Evolutionary conservation across 2,888 invertebrate species (phyloP).

Genomic region (Drosophila phalerata): DNA sequence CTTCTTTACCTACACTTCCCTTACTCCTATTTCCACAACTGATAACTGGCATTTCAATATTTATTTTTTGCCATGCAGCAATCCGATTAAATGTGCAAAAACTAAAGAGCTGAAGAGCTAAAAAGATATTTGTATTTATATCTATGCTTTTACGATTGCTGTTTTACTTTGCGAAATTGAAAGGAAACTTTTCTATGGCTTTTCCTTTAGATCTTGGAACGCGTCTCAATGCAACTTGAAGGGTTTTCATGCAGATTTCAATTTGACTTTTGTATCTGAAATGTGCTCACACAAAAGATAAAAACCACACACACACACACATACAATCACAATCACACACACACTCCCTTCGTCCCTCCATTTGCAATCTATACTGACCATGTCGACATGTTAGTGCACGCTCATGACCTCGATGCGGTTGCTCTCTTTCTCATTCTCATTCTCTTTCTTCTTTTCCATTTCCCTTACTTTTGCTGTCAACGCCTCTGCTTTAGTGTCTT

Average conservation of each 20-base stretch:
- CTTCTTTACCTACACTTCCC: neutral
- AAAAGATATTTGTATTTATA: slow-evolving; percentile 10
- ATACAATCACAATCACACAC: neutral
- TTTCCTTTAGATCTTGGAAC: slow-evolving; percentile 17
- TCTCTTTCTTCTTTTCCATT: neutral
- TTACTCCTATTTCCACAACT: too few relatives aligned
- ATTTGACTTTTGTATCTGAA: slow-evolving; percentile 70
- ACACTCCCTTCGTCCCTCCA: neutral
- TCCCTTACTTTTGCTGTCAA: slow-evolving; percentile 32
- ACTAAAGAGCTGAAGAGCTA: neutral
- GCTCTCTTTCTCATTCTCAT: neutral
- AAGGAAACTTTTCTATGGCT: slow-evolving; percentile 54
- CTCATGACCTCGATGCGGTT: slow-evolving; percentile 58
- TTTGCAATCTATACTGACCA: slow-evolving; percentile 13
- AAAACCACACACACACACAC: slow-evolving; percentile 14
- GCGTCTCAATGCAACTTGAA: slow-evolving; percentile 61
- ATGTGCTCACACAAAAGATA: slow-evolving; percentile 53
- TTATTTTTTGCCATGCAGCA: slow-evolving; percentile 21
- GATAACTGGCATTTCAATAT: slow-evolving; percentile 4
- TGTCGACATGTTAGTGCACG: slow-evolving; percentile 32
- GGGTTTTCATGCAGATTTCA: slow-evolving; percentile 72
- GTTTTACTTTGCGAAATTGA: slow-evolving; percentile 49
- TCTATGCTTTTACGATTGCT: slow-evolving; percentile 9
- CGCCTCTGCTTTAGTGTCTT: slow-evolving; percentile 41
- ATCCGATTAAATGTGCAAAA: slow-evolving; percentile 18